phyloP scores from a whole-genome alignment of 2,797 vertebrate genomes.

The Muraenolepis orangiensis region DNA sequence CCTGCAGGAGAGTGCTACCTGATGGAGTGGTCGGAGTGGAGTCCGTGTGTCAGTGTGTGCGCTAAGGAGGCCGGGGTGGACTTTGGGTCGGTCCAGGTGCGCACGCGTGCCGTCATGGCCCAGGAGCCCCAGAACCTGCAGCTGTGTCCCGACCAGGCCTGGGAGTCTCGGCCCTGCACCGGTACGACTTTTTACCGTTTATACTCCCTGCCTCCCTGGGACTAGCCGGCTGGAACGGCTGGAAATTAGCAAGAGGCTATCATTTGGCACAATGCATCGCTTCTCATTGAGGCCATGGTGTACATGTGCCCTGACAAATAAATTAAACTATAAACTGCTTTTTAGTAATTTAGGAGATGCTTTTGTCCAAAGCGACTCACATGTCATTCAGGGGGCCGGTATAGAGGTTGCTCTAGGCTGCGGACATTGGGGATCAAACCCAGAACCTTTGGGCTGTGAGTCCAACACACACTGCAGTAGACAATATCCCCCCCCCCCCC shows the following conservation, averaged over 20 bases:
- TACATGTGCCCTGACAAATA: background rate
- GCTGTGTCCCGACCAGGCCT: constrained; percentile 88
- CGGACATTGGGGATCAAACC: background rate
- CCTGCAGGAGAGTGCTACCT: constrained; percentile 92
- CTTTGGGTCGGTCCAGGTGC: constrained; percentile 86
- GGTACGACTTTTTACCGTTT: constrained; percentile 60
- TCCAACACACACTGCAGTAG: background rate
- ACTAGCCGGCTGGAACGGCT: too few species aligned
- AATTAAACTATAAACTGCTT: background rate
- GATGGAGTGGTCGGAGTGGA: constrained; percentile 97
- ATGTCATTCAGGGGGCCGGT: background rate
- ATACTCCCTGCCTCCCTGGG: background rate
- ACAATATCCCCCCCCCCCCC: too few species aligned
- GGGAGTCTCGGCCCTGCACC: constrained; percentile 86
- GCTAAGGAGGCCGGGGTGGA: constrained; percentile 86
- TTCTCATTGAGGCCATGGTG: background rate
- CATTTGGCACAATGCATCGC: background rate
- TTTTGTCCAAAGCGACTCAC: background rate
- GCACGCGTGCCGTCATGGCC: constrained; percentile 87
- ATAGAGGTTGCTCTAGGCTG: background rate
- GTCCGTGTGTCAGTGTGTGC: constrained; percentile 88
- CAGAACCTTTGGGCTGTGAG: background rate
- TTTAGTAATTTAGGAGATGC: background rate
- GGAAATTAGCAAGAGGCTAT: background rate
- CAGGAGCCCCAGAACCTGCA: constrained; percentile 94